Conservation (phyloP, 23 tunicate genomes). For the Aplidium turbinatum region DNA sequence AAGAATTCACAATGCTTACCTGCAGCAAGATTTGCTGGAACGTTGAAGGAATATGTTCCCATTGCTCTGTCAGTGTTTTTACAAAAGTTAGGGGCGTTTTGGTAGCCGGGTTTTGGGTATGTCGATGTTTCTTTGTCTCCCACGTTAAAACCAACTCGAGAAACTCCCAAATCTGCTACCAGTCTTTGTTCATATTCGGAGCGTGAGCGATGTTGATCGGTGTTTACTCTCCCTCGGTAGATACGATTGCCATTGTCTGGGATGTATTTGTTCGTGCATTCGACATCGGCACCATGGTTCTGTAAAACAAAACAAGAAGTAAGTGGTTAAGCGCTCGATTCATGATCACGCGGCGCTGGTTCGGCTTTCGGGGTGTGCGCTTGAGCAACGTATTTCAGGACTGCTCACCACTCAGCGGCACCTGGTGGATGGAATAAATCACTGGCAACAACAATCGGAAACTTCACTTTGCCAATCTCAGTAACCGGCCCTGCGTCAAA, state of each 20-base stretch:
- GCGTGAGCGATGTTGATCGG: slow-evolving; percentile 1
- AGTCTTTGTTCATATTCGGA: slow-evolving; percentile 1
- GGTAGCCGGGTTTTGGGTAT: slow-evolving; percentile 85
- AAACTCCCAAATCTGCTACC: slow-evolving; percentile 64
- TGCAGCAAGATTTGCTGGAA: slow-evolving; percentile 49
- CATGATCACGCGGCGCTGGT: no score
- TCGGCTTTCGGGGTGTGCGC: no score
- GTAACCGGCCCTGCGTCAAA: no score
- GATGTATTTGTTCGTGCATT: slow-evolving; percentile 64
- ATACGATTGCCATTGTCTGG: slow-evolving; percentile 76
- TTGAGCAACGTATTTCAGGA: no score
- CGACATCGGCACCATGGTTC: slow-evolving; percentile 76
- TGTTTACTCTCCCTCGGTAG: slow-evolving; percentile 30
- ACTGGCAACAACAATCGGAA: no score
- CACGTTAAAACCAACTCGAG: slow-evolving; percentile 34
- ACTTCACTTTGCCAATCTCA: no score
- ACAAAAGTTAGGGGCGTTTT: slow-evolving; percentile 81
- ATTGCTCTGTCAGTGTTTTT: slow-evolving; percentile 73
- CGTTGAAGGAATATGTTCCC: slow-evolving; percentile 79
- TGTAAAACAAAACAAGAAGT: slow-evolving; percentile 5
- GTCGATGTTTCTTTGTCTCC: neutral
- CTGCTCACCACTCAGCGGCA: no score
- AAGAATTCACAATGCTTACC: slow-evolving; percentile 23
- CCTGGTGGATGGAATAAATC: no score
- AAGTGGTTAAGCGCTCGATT: no score